These are phyloP conservation scores for Bemisia tabaci DNA, from an alignment of 1,140 invertebrate species.

Conservation along the genomic window DNA sequence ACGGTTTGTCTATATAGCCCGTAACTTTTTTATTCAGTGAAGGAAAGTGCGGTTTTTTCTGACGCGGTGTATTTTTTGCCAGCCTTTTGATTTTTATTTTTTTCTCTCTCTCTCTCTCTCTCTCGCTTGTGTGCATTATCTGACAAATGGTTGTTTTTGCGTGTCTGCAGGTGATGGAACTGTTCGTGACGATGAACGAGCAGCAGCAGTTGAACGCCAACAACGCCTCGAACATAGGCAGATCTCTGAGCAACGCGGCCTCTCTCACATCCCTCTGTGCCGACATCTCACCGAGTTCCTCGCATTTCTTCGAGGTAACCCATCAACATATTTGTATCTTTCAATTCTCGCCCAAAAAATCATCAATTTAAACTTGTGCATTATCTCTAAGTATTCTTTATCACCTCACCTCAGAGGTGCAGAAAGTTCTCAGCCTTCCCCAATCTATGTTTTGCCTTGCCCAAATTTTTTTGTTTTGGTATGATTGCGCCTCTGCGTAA, in stretches of 20 bases:
- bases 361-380: background rate
- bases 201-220: background rate
- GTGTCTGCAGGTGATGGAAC: background rate
- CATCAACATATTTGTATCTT: slow-evolving; percentile 2
- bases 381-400: background rate
- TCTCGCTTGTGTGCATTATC: too few species aligned
- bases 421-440: background rate
- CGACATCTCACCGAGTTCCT: slow-evolving; percentile 67
- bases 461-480: slow-evolving; percentile 1
- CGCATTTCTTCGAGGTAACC: slow-evolving; percentile 68
- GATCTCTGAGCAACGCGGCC: slow-evolving; percentile 44
- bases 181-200: background rate
- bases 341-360: background rate
- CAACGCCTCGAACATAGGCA: slow-evolving; percentile 22
- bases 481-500: too few species aligned
- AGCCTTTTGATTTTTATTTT: too few species aligned
- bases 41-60: too few species aligned
- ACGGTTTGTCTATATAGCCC: too few species aligned
- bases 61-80: too few species aligned
- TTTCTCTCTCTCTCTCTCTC: too few species aligned
- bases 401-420: background rate
- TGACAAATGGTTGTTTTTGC: too few species aligned
- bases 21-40: too few species aligned
- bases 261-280: slow-evolving; percentile 52
- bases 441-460: background rate